A percentile compares a stretch with the other conserved stretches of the same genome.
These are phyloP conservation scores for Acrossocheilus fasciatus DNA, from an alignment of 2,797 vertebrate species.

Conservation along the genomic window DNA sequence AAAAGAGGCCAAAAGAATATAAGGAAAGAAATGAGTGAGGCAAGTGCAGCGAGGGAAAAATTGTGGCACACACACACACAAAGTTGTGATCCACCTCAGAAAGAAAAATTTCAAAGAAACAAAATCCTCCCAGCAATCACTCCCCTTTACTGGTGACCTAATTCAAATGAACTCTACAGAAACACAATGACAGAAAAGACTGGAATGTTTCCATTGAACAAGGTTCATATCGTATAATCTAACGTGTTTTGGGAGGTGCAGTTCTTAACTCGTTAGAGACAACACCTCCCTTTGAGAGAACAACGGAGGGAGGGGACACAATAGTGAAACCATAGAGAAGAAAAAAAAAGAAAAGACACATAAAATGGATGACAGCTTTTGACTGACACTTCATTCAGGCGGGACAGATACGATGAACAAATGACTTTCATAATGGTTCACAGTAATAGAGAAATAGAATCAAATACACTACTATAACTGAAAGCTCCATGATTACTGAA, in stretches of 20 bases:
- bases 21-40: neutral
- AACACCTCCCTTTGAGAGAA: conserved; percentile 22
- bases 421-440: neutral
- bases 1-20: neutral
- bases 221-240: conserved; percentile 2
- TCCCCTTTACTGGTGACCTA: neutral
- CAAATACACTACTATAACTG: neutral
- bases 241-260: conserved; percentile 25
- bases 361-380: neutral
- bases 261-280: conserved; percentile 12
- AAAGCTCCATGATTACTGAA: neutral
- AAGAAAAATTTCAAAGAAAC: neutral
- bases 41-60: neutral
- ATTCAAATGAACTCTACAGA: conserved; percentile 13
- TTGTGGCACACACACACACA: neutral
- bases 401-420: neutral
- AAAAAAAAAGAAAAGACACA: conserved; percentile 6
- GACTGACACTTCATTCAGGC: neutral
- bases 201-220: conserved; percentile 32
- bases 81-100: neutral
- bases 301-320: conserved; percentile 8
- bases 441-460: neutral
- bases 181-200: conserved; percentile 10
- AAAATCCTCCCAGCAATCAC: neutral
- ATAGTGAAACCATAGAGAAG: neutral